phyloP scores from a whole-genome alignment of 2,888 invertebrate genomes.

The Anarsia innoxiella region DNA sequence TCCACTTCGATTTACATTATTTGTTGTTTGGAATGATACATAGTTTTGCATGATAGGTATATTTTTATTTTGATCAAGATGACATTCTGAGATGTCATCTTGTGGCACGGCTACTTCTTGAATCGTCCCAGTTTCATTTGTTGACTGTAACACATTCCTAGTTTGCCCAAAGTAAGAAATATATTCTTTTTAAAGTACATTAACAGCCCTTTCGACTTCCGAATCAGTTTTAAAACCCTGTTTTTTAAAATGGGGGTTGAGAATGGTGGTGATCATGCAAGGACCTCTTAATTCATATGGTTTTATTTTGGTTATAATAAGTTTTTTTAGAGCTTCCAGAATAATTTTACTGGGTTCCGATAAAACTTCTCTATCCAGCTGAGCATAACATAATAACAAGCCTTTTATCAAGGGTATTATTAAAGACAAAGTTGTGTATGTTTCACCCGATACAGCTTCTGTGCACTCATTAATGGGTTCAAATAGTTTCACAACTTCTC shows the following conservation, averaged over 20 bases:
- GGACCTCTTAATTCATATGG: not conserved
- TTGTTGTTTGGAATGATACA: too few species aligned
- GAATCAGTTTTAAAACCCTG: not conserved
- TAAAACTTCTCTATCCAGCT: not conserved
- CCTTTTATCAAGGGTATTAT: slow-evolving; percentile 1
- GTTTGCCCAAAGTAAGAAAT: not conserved
- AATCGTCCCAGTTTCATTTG: too few species aligned
- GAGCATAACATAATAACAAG: not conserved
- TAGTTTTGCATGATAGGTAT: too few species aligned
- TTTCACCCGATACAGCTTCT: not conserved
- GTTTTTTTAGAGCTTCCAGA: not conserved
- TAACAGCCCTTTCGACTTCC: not conserved
- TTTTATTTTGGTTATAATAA: not conserved
- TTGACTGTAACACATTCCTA: too few species aligned
- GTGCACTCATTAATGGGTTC: not conserved
- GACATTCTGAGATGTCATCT: too few species aligned
- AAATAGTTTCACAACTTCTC: not conserved
- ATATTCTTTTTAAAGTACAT: not conserved
- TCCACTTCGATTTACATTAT: too few species aligned
- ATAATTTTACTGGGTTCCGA: not conserved
- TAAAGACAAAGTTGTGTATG: not conserved
- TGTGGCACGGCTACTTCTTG: too few species aligned
- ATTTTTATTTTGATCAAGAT: too few species aligned
- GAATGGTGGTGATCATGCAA: not conserved
- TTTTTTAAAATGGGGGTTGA: slow-evolving; percentile 1